Conservation (phyloP, 2,113 vertebrate genomes). For the Scytalopus superciliaris region DNA sequence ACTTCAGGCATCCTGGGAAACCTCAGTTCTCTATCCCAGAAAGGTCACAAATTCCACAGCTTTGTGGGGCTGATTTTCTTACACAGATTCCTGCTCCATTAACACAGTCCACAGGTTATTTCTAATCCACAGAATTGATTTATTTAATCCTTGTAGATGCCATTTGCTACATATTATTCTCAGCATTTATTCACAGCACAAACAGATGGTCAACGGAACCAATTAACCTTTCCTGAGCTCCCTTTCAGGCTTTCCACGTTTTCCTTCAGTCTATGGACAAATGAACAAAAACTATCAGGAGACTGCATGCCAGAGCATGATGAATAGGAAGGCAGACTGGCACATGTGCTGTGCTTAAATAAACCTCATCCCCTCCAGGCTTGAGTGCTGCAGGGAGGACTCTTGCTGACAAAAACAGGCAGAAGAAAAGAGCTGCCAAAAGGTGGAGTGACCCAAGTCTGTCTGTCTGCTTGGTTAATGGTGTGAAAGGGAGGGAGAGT, state of each 20-base stretch:
- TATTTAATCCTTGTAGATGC: slow-evolving; percentile 71
- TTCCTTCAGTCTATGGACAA: slow-evolving; percentile 43
- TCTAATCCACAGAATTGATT: slow-evolving; percentile 65
- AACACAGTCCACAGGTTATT: slow-evolving; percentile 69
- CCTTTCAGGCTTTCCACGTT: slow-evolving; percentile 54
- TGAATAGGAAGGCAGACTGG: slow-evolving; percentile 55
- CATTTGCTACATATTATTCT: slow-evolving; percentile 69
- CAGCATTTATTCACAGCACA: slow-evolving; percentile 60
- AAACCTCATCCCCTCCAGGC: not conserved
- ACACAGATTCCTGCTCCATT: slow-evolving; percentile 67
- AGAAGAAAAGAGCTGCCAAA: not conserved
- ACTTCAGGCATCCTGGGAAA: slow-evolving; percentile 2
- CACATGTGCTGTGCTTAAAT: not conserved
- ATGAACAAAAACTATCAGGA: slow-evolving; percentile 64
- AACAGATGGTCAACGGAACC: slow-evolving; percentile 86
- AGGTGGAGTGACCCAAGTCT: not conserved
- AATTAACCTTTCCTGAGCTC: slow-evolving; percentile 82
- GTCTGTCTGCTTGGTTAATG: not conserved
- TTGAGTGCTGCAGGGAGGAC: not conserved
- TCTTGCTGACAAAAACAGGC: not conserved
- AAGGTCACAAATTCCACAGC: slow-evolving; percentile 29
- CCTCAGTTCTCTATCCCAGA: not conserved
- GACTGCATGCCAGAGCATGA: slow-evolving; percentile 60
- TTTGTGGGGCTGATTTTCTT: slow-evolving; percentile 45
- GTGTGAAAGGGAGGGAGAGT: not conserved